Evolutionary conservation across 2,113 vertebrate species (phyloP).

Genomic region (Stercorarius parasiticus): DNA sequence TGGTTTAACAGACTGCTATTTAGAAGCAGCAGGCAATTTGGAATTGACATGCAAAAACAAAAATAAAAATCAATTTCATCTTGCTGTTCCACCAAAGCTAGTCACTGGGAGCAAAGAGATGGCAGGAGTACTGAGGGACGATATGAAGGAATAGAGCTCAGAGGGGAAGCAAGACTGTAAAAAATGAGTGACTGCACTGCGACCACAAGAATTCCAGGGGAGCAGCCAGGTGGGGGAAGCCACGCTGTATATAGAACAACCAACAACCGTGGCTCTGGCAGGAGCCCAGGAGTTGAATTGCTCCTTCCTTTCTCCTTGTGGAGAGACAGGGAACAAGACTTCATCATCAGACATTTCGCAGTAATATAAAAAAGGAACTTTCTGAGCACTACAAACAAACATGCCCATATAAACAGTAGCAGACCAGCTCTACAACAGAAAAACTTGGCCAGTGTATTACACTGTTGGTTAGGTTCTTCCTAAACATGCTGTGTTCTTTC

Average conservation of each 20-base stretch:
- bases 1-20: background rate
- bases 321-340: background rate
- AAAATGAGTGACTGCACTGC: fast-evolving
- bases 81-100: background rate
- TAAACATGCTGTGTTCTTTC: background rate
- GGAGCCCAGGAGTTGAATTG: background rate
- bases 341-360: background rate
- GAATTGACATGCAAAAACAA: background rate
- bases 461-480: background rate
- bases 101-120: background rate
- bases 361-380: background rate
- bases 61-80: background rate
- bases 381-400: background rate
- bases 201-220: background rate
- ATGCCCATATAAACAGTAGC: background rate
- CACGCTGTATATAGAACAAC: background rate
- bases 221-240: background rate
- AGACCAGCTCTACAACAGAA: background rate
- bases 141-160: background rate
- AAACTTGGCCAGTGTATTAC: background rate
- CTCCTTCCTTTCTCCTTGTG: background rate
- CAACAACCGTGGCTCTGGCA: background rate
- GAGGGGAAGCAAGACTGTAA: fast-evolving
- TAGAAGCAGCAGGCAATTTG: background rate
- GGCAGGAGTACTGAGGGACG: background rate